Conservation (phyloP, 2,888 invertebrate genomes). For the Lithophane ornitopus region DNA sequence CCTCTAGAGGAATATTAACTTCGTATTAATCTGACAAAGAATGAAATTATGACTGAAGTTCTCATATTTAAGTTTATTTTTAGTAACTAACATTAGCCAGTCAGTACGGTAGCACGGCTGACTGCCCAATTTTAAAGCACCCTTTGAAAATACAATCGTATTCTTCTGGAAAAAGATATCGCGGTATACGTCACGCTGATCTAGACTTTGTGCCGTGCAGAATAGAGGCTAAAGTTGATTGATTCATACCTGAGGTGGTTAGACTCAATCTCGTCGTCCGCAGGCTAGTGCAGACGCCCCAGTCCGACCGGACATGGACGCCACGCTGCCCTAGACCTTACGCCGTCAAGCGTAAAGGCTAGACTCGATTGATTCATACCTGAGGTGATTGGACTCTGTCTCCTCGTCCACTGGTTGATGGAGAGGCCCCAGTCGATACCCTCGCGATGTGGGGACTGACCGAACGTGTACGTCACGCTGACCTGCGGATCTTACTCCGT, state of each 20-base stretch:
- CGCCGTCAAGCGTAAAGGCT: not conserved
- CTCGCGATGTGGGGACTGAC: conserved; percentile 95
- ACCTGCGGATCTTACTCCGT: conserved; percentile 99
- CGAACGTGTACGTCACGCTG: conserved; percentile 99
- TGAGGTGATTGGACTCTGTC: conserved; percentile 97
- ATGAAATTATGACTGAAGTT: not conserved
- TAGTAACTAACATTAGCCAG: not conserved
- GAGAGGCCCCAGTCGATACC: conserved; percentile 97
- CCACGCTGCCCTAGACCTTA: not conserved
- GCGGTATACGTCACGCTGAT: not conserved
- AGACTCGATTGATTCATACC: conserved; percentile 76
- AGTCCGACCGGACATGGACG: conserved; percentile 97
- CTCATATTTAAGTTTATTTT: too few relatives aligned
- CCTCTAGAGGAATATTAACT: not conserved
- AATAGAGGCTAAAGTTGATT: not conserved
- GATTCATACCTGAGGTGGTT: conserved; percentile 93
- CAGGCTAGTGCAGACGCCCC: conserved; percentile 96
- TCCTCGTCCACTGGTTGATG: conserved; percentile 98
- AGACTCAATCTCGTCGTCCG: conserved; percentile 99
- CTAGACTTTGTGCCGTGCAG: not conserved
- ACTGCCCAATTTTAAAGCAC: not conserved
- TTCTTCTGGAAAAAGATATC: not conserved
- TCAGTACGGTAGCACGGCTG: too few relatives aligned
- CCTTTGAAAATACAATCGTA: not conserved
- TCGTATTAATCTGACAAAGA: not conserved